These are phyloP conservation scores for Eubucco bourcierii DNA, from an alignment of 2,113 vertebrate species.

Conservation along the genomic window DNA sequence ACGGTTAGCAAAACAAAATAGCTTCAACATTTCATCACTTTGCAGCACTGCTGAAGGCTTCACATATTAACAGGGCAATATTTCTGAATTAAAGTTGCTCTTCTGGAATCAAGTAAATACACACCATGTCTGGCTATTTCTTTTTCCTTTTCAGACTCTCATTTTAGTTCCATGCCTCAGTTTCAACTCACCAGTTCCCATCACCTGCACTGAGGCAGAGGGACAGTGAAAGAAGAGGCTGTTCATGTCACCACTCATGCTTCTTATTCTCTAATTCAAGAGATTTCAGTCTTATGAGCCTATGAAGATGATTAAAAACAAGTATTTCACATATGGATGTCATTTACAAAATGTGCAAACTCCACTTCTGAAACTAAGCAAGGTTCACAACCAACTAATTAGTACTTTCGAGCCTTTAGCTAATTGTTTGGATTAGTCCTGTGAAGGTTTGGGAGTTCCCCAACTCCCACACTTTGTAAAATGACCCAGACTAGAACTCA, in stretches of 20 bases:
- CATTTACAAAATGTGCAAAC: background rate
- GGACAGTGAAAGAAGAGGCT: conserved; percentile 1
- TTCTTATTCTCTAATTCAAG: background rate
- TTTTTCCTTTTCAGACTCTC: conserved; percentile 51
- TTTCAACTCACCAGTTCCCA: conserved; percentile 21
- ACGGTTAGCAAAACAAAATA: conserved; percentile 52
- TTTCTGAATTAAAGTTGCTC: conserved; percentile 63
- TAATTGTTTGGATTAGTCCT: background rate
- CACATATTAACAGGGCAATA: conserved; percentile 15
- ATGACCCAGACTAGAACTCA: too few relatives aligned
- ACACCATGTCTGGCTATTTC: conserved; percentile 33
- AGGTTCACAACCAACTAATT: background rate
- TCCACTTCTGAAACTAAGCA: background rate
- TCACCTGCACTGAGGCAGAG: background rate
- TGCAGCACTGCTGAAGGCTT: conserved; percentile 23
- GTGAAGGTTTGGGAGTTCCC: too few relatives aligned
- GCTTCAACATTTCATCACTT: conserved; percentile 61
- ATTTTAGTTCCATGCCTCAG: conserved; percentile 40
- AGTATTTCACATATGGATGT: background rate
- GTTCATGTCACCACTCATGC: background rate
- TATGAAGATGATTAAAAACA: background rate
- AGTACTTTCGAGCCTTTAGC: background rate
- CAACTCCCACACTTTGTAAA: too few relatives aligned
- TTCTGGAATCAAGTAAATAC: conserved; percentile 47
- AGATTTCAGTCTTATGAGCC: background rate